phyloP scores from a whole-genome alignment of 1,140 invertebrate genomes.

The Agrypnia vestita region DNA sequence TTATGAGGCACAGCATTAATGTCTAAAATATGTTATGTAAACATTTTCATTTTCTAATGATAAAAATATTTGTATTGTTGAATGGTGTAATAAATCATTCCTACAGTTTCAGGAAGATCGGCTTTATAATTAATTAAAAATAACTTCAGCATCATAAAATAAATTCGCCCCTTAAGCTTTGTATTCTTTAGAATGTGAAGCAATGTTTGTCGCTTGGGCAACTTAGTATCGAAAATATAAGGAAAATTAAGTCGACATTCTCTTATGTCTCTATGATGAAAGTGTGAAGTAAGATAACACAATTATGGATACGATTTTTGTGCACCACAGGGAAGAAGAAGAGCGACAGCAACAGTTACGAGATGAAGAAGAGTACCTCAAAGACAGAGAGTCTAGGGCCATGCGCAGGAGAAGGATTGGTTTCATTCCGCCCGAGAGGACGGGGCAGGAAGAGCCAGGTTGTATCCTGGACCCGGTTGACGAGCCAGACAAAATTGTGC shows the following conservation, averaged over 20 bases:
- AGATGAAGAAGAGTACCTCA: constrained; percentile 70
- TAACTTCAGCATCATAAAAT: too few relatives aligned
- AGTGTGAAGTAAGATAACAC: neutral
- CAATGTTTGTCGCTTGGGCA: neutral
- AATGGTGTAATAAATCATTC: too few relatives aligned
- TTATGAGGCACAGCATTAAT: too few relatives aligned
- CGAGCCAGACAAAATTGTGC: constrained; percentile 62
- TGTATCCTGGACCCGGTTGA: constrained; percentile 65
- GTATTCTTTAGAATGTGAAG: too few relatives aligned
- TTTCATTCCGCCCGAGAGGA: constrained; percentile 77
- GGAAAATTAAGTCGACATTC: neutral
- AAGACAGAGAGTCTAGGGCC: constrained; percentile 65
- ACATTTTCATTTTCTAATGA: too few relatives aligned
- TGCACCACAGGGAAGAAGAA: constrained; percentile 55
- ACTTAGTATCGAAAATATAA: neutral
- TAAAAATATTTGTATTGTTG: too few relatives aligned
- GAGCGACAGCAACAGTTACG: constrained; percentile 72
- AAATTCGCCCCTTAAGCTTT: too few relatives aligned
- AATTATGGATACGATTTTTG: too few relatives aligned
- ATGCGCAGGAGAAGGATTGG: constrained; percentile 75
- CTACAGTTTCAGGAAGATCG: too few relatives aligned
- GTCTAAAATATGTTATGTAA: too few relatives aligned
- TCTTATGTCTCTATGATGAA: neutral
- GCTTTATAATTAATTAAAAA: too few relatives aligned
- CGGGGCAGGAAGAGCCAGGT: constrained; percentile 64